phyloP scores from a whole-genome alignment of 2,113 vertebrate genomes.

The Catharus bicknelli region DNA sequence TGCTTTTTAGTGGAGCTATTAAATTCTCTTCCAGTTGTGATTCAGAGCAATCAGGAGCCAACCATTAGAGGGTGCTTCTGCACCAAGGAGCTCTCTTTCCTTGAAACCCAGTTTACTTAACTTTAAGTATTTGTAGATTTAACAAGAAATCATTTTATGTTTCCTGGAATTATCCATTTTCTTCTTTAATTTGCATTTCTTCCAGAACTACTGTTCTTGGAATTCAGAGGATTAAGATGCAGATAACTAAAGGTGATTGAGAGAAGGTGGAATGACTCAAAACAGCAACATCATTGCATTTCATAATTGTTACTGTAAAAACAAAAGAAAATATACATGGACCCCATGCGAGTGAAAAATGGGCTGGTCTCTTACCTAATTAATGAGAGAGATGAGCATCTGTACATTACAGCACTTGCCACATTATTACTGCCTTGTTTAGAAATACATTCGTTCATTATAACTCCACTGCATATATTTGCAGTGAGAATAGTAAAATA shows the following conservation, averaged over 20 bases:
- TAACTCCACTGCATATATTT: background rate
- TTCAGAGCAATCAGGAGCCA: background rate
- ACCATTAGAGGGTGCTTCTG: constrained; percentile 65
- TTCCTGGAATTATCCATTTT: constrained; percentile 13
- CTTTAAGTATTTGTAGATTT: background rate
- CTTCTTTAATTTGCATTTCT: constrained; percentile 9
- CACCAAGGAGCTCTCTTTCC: constrained; percentile 11
- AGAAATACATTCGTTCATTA: background rate
- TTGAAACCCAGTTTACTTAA: background rate
- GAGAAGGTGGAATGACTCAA: background rate
- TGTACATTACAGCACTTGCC: background rate
- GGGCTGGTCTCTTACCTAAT: background rate
- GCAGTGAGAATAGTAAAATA: background rate
- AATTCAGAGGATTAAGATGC: background rate
- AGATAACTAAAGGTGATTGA: background rate
- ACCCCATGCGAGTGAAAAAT: background rate
- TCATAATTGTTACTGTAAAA: background rate
- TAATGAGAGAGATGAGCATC: background rate
- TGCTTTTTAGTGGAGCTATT: background rate
- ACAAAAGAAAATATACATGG: background rate
- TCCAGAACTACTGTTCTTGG: background rate
- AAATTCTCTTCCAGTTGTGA: background rate
- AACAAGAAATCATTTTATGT: background rate
- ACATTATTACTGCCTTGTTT: background rate
- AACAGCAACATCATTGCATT: background rate